Evolutionary conservation across 1,140 invertebrate genomes (phyloP).

Genomic region (Sipha flava): DNA sequence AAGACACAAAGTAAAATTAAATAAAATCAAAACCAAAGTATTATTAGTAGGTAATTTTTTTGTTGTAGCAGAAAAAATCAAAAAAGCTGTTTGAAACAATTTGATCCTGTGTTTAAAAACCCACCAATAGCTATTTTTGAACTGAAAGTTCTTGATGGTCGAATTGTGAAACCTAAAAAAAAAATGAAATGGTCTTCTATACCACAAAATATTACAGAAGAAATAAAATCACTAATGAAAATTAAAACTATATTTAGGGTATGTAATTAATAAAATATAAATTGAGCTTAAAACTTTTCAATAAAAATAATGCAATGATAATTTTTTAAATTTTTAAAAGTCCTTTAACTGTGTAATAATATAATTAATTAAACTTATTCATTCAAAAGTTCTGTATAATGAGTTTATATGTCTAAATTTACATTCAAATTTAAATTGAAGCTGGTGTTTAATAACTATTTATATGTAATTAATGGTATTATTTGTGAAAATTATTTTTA

Average conservation of each 20-base stretch:
- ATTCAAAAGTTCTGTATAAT: no score
- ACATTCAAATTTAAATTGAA: no score
- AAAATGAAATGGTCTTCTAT: background rate
- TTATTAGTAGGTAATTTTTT: background rate
- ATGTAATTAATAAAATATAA: background rate
- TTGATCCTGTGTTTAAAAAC: constrained; percentile 13
- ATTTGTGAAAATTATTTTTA: background rate
- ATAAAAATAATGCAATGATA: no score
- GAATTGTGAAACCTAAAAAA: constrained; percentile 21
- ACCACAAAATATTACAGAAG: background rate
- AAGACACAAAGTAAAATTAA: constrained; percentile 3
- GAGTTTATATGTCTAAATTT: no score
- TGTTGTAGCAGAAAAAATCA: constrained; percentile 10
- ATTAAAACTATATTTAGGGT: background rate
- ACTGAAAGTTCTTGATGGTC: constrained; percentile 11
- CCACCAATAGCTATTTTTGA: constrained; percentile 18
- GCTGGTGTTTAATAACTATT: no score
- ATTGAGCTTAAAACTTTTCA: no score
- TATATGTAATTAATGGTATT: no score
- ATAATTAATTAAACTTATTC: no score
- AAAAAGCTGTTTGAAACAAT: constrained; percentile 8
- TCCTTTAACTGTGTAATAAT: no score
- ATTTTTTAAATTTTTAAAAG: no score
- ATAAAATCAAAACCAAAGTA: background rate
- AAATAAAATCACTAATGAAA: background rate